Evolutionary conservation across 2,888 invertebrate species (phyloP), one percentile per base, ranked within the genome.

Genomic region (Drosophila suboccidentalis): DNA sequence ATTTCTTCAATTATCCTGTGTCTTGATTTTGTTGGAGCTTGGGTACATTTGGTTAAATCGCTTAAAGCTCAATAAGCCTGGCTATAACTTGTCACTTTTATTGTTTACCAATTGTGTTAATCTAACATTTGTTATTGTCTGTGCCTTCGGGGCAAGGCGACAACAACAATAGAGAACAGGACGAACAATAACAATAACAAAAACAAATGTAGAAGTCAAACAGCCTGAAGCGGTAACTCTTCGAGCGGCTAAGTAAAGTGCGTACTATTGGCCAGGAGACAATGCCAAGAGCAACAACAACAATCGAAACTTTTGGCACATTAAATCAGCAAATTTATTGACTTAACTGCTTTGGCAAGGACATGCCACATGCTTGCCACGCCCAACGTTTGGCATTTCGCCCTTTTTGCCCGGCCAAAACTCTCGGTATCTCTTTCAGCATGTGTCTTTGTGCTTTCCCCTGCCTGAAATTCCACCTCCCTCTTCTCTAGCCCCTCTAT

Each of bases 241-340:
- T 75, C 50, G 62, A 46, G 62, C 62, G 47, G 13, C 36, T 38
- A 62, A 67, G 44, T 47, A 55, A 53, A 61, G 65, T 76, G 71
- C 55, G 58, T 55, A 54, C 34, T 71, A 71, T 38, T 26, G 38
- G 50, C 64, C 73, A 65, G 59, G 22, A 68, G 79, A 51, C 50
- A 59, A 38, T 19, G 6, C 17, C 47, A 47, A 26, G 0, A 22
- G 10, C 39, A 54, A 17, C 71, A 75, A 85, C 74, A 78, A 67
- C 84, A 88, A 90, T 90, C 89, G 86, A 90, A 87, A 90, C 89
- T 90, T 85, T 87, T 89, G 90, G 64, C 89, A 90, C 89, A 87
- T 87, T 89, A 87, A 87, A 87, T 90, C 90, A 90, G 90, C 78
- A 89, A 87, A 84, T 87, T 87, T 87, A 87, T 87, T 90, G 87